Conservation (phyloP, 2,797 vertebrate genomes). For the Caiman crocodilus region DNA sequence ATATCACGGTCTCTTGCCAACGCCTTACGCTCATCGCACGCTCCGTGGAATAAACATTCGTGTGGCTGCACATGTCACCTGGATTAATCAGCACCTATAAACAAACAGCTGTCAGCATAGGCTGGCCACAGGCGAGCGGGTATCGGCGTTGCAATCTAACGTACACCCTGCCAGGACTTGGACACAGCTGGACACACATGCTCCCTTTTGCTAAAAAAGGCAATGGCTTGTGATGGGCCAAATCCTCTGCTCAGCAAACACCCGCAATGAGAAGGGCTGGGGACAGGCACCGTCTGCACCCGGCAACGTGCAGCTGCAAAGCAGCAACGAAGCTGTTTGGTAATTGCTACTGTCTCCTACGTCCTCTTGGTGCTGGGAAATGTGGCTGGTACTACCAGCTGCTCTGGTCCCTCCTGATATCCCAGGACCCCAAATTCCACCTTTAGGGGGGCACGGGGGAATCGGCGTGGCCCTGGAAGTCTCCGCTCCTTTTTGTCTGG, state of each 20-base stretch:
- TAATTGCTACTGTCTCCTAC: background rate
- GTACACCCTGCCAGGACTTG: slow-evolving; percentile 61
- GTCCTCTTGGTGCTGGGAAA: background rate
- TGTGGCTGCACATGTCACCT: slow-evolving; percentile 55
- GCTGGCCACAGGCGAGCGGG: slow-evolving; percentile 61
- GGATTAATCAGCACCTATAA: slow-evolving; percentile 72
- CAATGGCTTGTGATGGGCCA: slow-evolving; percentile 49
- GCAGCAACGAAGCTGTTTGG: background rate
- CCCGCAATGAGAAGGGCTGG: background rate
- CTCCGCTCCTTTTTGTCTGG: background rate
- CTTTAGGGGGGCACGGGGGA: background rate
- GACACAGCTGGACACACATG: slow-evolving; percentile 63
- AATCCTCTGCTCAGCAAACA: slow-evolving; percentile 49
- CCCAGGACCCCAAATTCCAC: background rate
- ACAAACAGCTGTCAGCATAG: slow-evolving; percentile 60
- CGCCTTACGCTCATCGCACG: slow-evolving; percentile 50
- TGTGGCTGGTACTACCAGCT: background rate
- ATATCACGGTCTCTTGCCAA: slow-evolving; percentile 55
- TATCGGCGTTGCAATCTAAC: slow-evolving; percentile 57
- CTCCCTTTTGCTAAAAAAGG: slow-evolving; percentile 69
- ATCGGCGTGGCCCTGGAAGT: background rate
- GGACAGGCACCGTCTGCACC: background rate
- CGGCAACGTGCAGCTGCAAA: background rate
- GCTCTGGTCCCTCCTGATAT: background rate
- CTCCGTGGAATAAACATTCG: slow-evolving; percentile 45